Conservation (phyloP, 2,797 vertebrate genomes). For the Propithecus perrieri region DNA sequence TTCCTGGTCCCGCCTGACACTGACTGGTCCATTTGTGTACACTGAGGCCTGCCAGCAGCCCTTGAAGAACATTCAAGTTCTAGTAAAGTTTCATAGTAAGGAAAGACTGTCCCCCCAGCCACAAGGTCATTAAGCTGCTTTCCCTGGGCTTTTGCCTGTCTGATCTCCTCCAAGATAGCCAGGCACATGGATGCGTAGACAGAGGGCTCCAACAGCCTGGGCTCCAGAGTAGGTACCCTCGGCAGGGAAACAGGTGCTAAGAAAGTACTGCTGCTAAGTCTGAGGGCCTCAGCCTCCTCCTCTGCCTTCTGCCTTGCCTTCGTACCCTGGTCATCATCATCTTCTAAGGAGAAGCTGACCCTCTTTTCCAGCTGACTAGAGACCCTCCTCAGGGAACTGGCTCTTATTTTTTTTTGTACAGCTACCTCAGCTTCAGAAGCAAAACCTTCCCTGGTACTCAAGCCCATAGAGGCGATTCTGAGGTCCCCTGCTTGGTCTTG, state of each 20-base stretch:
- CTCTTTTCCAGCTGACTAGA: slow-evolving; percentile 4
- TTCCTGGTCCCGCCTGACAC: background rate
- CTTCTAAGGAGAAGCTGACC: background rate
- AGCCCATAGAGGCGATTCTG: background rate
- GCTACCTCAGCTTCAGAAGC: background rate
- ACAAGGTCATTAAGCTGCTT: background rate
- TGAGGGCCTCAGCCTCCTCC: background rate
- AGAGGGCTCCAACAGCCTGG: background rate
- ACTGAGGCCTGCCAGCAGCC: background rate
- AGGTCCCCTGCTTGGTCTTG: background rate
- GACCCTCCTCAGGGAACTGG: background rate
- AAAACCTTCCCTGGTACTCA: background rate
- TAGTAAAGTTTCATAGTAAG: slow-evolving; percentile 77
- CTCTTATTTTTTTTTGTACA: slow-evolving; percentile 8
- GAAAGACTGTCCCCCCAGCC: slow-evolving; percentile 52
- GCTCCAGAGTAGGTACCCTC: background rate
- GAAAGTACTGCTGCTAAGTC: background rate
- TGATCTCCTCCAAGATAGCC: slow-evolving; percentile 51
- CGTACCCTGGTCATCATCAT: background rate
- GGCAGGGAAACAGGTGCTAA: background rate
- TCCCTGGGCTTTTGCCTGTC: slow-evolving; percentile 7
- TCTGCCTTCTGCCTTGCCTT: background rate
- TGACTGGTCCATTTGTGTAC: background rate
- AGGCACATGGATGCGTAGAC: background rate
- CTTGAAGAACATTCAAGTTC: slow-evolving; percentile 41